Evolutionary conservation across 2,888 invertebrate species (phyloP).

Genomic region (Exocentrus adspersus): DNA sequence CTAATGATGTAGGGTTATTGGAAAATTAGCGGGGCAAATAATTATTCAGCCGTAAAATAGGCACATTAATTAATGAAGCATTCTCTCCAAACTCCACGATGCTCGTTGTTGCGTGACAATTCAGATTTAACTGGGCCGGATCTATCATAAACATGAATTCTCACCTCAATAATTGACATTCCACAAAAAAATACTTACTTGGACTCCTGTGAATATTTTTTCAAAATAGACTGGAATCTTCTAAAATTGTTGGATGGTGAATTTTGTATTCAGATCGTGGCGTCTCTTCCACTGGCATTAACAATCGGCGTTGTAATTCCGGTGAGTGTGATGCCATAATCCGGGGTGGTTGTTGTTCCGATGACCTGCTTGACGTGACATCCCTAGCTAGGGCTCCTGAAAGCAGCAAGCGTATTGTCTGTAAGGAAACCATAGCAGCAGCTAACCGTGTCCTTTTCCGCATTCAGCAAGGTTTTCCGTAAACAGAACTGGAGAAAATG

Average conservation of each 20-base stretch:
- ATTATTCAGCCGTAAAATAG: neutral
- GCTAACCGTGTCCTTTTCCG: neutral
- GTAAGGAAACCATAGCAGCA: neutral
- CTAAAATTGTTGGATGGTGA: no score
- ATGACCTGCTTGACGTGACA: slow-evolving; percentile 47
- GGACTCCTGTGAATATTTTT: no score
- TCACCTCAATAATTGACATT: no score
- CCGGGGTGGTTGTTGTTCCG: slow-evolving; percentile 47
- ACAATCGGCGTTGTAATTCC: slow-evolving; percentile 49
- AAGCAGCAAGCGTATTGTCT: no score
- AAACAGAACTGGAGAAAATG: neutral
- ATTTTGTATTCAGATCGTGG: slow-evolving; percentile 46
- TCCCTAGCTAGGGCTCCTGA: slow-evolving; percentile 32
- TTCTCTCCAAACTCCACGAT: neutral
- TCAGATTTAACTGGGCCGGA: no score
- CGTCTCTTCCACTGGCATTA: slow-evolving; percentile 45
- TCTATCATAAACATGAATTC: no score
- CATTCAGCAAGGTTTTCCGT: neutral
- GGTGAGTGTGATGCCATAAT: slow-evolving; percentile 47
- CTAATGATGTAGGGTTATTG: neutral
- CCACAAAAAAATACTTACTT: no score
- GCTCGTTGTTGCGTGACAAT: no score
- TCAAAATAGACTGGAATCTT: no score
- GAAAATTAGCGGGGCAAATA: neutral
- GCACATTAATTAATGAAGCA: neutral